Base-by-base conservation (phyloP, 2,113 vertebrate genomes). In the Daubentonia madagascariensis region DNA sequence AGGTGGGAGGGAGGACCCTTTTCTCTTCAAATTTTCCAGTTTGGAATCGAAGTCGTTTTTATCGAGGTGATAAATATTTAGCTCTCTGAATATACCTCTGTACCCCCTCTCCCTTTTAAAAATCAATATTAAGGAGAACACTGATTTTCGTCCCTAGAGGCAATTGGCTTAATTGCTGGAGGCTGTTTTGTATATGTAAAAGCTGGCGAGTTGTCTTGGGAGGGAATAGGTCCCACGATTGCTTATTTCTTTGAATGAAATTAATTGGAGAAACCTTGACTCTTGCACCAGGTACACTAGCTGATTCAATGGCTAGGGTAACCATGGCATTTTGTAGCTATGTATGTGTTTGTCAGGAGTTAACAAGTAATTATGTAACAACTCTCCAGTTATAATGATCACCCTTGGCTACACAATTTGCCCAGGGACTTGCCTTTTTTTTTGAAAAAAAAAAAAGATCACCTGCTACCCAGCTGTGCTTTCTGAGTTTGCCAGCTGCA, bases 311-410 rank as follows among this genome's bases (percentile, higher is more conserved):
- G 91, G 63, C 45, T 68, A 63, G 92, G 48, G 93, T 96, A 97
- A 98, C 96, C 83, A 89, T 95, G 94, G 84, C 28, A 37, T 97
- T 96, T 89, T 73, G 54, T 91, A 86, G 91, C 70, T 85, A 20
- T 96, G 85, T 85, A 32, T 92, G 65, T 96, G 85, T 87, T 92
- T 92, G 95, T 92, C 76, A 83, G 86, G 91, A 97, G 96, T 98
- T 98, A 97, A 97, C 80, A 89, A 92, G 92, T 97, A 97, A 98
- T 98, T 98, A 98, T 97, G 94, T 98, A 97, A 97, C 92, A 79
- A 63, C 73, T 90, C 76, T 40, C 83, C 75, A 61, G 89, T 97
- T 98, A 89, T 89, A 98, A 97, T 89, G 89, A 96, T 97, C 83
- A 89, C 68, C 67, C 76, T 93, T 89, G 80, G 93, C 97, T 97